phyloP scores from a whole-genome alignment of 2,113 vertebrate genomes.

The Percina caprodes region DNA sequence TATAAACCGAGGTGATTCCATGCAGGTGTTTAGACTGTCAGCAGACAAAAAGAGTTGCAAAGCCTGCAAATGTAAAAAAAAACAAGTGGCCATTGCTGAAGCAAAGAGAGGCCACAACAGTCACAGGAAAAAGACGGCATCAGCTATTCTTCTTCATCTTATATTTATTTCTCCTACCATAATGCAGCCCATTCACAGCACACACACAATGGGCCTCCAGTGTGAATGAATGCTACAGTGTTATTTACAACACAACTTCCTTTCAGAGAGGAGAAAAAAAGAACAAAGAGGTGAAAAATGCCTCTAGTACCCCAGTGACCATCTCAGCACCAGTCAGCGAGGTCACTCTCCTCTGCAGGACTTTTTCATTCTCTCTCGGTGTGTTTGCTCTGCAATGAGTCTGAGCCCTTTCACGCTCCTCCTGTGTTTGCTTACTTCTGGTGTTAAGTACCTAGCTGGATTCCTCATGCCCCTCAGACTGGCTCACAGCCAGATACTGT shows the following conservation, averaged over 20 bases:
- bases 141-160: constrained; percentile 69
- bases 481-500: constrained; percentile 60
- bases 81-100: not conserved
- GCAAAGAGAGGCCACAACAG: constrained; percentile 41
- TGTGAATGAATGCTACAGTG: constrained; percentile 72
- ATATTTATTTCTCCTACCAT: constrained; percentile 78
- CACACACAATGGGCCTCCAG: constrained; percentile 75
- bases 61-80: constrained; percentile 26
- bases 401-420: constrained; percentile 47
- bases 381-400: constrained; percentile 65
- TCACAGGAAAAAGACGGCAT: constrained; percentile 67
- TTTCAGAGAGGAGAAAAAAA: constrained; percentile 51
- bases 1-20: constrained; percentile 1
- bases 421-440: constrained; percentile 68
- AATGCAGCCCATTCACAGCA: constrained; percentile 78
- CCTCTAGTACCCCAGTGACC: constrained; percentile 58
- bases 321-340: constrained; percentile 67
- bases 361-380: constrained; percentile 37
- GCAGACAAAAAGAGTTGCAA: not conserved
- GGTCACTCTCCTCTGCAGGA: constrained; percentile 64
- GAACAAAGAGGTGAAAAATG: constrained; percentile 75
- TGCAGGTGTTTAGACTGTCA: constrained; percentile 29
- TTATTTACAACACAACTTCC: constrained; percentile 79
- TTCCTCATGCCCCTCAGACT: constrained; percentile 70
- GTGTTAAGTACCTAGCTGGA: constrained; percentile 68